Conservation (phyloP, 2,797 vertebrate species). For the Notamacropus eugenii region DNA sequence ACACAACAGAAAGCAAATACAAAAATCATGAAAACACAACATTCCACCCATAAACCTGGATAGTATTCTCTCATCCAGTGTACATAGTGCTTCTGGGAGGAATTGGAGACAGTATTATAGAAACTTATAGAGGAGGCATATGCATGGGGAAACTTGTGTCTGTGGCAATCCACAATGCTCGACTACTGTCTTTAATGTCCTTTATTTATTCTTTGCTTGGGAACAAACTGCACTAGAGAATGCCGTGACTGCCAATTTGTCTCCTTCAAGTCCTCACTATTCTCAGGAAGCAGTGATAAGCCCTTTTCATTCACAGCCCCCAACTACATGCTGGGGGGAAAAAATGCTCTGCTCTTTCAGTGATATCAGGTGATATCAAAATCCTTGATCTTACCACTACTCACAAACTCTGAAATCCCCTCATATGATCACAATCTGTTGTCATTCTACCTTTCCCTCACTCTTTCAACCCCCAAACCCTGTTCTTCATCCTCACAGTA, state of each 20-base stretch:
- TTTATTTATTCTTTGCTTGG: not conserved
- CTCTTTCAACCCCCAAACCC: not conserved
- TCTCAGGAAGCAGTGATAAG: not conserved
- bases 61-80: no score
- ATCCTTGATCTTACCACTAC: not conserved
- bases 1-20: not conserved
- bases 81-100: not conserved
- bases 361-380: not conserved
- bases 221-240: not conserved
- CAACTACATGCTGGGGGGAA: not conserved
- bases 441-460: not conserved
- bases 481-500: not conserved
- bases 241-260: no score
- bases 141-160: not conserved
- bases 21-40: not conserved
- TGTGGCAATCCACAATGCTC: not conserved
- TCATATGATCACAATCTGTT: not conserved
- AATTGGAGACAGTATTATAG: not conserved
- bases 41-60: not conserved
- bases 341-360: not conserved
- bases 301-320: not conserved
- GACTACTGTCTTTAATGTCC: not conserved
- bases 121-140: not conserved
- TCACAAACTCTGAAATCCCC: not conserved
- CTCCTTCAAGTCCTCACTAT: not conserved